Evolutionary conservation across 2,113 vertebrate genomes (phyloP).

Genomic region (Trichechus manatus): DNA sequence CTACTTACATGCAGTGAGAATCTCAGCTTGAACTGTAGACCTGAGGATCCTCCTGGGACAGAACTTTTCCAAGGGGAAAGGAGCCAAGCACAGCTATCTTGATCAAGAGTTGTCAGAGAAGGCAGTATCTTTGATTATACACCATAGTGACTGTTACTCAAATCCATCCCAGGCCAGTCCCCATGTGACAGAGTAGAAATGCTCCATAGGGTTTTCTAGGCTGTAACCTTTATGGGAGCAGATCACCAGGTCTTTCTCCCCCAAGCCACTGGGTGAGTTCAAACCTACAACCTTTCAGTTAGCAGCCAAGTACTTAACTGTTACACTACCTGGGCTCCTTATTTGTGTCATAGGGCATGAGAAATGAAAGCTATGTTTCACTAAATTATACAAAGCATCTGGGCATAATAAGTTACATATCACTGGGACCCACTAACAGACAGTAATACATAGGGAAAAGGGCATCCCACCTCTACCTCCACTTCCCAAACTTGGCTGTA

Average conservation of each 20-base stretch:
- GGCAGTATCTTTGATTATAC: not conserved
- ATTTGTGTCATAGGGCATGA: not conserved
- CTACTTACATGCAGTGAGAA: not conserved
- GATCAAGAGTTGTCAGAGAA: not conserved
- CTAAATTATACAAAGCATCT: not conserved
- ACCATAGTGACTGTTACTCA: not conserved
- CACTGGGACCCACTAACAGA: not conserved
- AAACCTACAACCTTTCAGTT: not conserved
- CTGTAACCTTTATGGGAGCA: not conserved
- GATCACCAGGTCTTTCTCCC: not conserved
- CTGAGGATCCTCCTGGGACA: slow-evolving; percentile 16
- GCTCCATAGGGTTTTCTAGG: not conserved
- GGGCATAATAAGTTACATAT: not conserved
- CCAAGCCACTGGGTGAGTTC: not conserved
- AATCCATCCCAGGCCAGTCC: not conserved
- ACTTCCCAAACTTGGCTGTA: not conserved
- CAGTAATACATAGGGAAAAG: not conserved
- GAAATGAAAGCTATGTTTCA: not conserved
- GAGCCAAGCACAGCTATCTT: not conserved
- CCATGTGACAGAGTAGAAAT: not conserved
- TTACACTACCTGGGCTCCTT: not conserved
- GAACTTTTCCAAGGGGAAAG: not conserved
- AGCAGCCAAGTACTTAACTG: not conserved
- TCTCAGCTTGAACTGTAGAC: not conserved
- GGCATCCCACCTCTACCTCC: not conserved